Conservation (phyloP, 2,797 vertebrate genomes). For the Buceros bicornis region DNA sequence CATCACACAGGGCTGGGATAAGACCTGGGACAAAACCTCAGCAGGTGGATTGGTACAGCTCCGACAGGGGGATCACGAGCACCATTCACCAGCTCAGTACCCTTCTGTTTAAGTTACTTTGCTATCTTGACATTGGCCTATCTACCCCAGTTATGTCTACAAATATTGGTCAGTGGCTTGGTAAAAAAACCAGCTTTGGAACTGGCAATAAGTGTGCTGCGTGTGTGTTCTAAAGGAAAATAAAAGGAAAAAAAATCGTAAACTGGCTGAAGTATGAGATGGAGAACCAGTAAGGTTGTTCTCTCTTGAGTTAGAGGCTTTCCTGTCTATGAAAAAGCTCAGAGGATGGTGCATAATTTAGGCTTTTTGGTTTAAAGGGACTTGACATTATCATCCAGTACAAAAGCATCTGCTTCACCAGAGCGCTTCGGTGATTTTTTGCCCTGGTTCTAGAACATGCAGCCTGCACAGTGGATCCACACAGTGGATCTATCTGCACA, state of each 20-base stretch:
- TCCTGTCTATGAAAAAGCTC: neutral
- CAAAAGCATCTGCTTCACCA: slow-evolving; percentile 3
- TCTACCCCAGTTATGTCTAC: neutral
- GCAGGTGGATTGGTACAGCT: neutral
- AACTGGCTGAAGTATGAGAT: neutral
- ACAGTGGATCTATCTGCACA: too few species aligned
- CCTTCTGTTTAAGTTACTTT: neutral
- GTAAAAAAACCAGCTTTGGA: neutral
- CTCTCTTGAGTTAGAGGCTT: slow-evolving; percentile 20
- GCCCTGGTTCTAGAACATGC: neutral
- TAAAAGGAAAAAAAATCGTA: neutral
- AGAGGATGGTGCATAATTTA: neutral
- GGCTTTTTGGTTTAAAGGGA: neutral
- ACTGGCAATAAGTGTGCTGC: neutral
- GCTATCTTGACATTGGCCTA: neutral
- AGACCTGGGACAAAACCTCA: neutral
- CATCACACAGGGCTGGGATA: neutral
- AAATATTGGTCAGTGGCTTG: neutral
- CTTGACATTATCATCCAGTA: neutral
- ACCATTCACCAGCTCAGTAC: neutral
- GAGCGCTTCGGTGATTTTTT: neutral
- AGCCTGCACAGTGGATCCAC: neutral
- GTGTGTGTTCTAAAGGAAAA: neutral
- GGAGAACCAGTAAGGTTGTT: neutral
- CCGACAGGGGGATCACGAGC: neutral